Base-by-base conservation (phyloP, 2,888 invertebrate genomes). In the Dicranocentrus wangi region DNA sequence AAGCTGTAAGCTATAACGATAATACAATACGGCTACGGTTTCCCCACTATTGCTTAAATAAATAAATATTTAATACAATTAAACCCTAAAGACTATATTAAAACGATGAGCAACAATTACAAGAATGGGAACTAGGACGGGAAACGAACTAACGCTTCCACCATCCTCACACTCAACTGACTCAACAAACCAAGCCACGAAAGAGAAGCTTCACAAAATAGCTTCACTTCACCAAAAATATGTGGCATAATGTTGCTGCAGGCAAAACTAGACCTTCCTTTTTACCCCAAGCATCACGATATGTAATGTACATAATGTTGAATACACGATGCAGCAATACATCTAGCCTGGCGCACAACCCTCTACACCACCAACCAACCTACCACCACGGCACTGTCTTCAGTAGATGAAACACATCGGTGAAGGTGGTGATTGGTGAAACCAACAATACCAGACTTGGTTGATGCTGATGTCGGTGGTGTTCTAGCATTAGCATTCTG, bases 181-280 rank as follows among this genome's bases (percentile, higher is more conserved):
- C 63, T 65, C 25, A 51, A 70, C 55, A 78, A 79, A 71, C 66
- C 71, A 79, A 79, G 72, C 79, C 79, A 79, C 72, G 65, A 65
- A 53, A 71, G 63, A 55, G 79, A 79, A 79, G 79, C 79, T 79
- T 79, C 71, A 65, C 65, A 69, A 69, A 69, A 69, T 69, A 69
- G 53, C 79, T 78, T 78, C 71, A 72, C 68, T 71, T 78, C 71
- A 71, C 71, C 78, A 79, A 79, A 79, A 79, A 71, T 79, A 71
- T 79, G 78, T 71, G 78, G 70, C 70, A 79, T n/a, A n/a, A n/a
- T 65, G 78, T 79, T 65, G 71, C 78, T 79, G 78, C 78, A 79
- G 78, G 78, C 78, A 79, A 79, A 79, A 79, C 78, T 71, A 79
- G 77, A 78, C 77, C 77, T 78, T 78, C 77, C 77, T 78, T 78